phyloP scores from a whole-genome alignment of 2,113 vertebrate genomes.

The Stictonetta naevosa region DNA sequence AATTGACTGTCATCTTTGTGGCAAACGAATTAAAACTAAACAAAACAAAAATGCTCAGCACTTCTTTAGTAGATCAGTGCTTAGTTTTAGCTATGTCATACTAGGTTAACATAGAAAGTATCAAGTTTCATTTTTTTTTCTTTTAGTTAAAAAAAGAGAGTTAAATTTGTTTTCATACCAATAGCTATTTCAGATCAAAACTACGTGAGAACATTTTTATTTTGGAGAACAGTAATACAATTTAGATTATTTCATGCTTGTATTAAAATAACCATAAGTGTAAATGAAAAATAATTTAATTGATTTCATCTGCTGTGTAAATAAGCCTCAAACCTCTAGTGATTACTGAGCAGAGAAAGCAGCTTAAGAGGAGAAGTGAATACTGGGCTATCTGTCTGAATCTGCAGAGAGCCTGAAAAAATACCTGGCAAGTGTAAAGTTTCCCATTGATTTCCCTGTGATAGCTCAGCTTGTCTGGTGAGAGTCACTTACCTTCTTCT shows the following conservation, averaged over 20 bases:
- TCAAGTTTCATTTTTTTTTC: background rate
- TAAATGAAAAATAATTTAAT: constrained; percentile 1
- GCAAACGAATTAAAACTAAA: constrained; percentile 4
- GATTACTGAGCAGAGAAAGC: background rate
- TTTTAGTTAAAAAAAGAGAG: background rate
- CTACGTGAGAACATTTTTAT: background rate
- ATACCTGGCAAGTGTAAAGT: background rate
- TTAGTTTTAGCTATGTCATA: constrained; percentile 6
- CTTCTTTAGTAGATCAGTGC: background rate
- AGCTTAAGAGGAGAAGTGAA: background rate
- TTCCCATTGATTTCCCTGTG: background rate
- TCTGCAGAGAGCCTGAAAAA: background rate
- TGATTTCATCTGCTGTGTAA: background rate
- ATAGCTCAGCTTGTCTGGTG: background rate
- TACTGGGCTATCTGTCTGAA: background rate
- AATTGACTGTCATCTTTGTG: background rate
- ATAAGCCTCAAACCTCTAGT: constrained; percentile 12
- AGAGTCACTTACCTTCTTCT: background rate
- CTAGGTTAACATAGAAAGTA: constrained; percentile 7
- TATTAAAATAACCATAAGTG: background rate
- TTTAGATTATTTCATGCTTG: background rate
- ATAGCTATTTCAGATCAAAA: background rate
- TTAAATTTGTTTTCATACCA: background rate
- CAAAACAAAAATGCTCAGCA: background rate
- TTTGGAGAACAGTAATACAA: background rate